Evolutionary conservation across 2,797 vertebrate species (phyloP).

Genomic region (Tapirus indicus): DNA sequence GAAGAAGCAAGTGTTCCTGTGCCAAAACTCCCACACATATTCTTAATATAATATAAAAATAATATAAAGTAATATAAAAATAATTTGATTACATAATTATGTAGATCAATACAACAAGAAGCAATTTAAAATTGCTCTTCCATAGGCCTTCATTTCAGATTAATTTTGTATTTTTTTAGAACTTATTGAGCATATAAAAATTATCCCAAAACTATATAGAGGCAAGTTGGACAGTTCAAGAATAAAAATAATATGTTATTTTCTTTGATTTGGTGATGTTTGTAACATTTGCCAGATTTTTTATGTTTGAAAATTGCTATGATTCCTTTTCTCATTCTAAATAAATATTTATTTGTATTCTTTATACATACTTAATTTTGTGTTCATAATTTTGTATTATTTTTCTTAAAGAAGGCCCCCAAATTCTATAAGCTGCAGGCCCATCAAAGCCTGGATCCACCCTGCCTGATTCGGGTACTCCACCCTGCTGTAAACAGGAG

Average conservation of each 20-base stretch:
- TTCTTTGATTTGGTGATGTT: not conserved
- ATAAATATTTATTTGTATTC: not conserved
- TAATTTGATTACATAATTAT: not conserved
- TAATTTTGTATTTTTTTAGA: not conserved
- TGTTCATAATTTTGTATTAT: not conserved
- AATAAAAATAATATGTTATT: not conserved
- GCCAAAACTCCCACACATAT: not conserved
- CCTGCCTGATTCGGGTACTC: not conserved
- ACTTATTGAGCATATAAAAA: slow-evolving; percentile 15
- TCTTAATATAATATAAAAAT: not conserved
- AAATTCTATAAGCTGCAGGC: not conserved
- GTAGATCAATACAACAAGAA: not conserved
- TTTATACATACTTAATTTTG: not conserved
- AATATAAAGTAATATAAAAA: not conserved
- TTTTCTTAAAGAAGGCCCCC: not conserved
- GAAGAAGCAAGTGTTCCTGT: not conserved
- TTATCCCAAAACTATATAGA: not conserved
- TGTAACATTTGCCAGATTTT: not conserved
- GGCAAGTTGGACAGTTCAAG: not conserved
- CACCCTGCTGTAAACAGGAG: not conserved
- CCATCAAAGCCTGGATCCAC: not conserved
- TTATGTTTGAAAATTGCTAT: slow-evolving; percentile 12
- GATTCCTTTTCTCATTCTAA: slow-evolving; percentile 7
- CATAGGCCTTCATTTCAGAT: not conserved
- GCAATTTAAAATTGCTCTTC: slow-evolving; percentile 37